Evolutionary conservation across 2,797 vertebrate species (phyloP), one percentile per base, ranked within the genome.

Genomic region (Oceanodroma leucorhoa): DNA sequence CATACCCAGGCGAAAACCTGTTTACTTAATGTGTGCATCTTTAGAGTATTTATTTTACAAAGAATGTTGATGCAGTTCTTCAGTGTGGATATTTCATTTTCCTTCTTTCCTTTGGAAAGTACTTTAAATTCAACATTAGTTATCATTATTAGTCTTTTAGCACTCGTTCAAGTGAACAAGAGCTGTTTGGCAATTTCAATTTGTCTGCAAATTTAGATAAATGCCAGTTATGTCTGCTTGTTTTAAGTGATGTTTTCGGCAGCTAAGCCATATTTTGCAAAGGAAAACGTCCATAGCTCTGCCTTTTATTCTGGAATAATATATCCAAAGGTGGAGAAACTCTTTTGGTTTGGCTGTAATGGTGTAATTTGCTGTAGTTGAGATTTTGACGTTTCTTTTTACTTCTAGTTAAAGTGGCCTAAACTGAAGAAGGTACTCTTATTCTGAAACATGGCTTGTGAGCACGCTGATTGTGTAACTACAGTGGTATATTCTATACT

Each of bases 1-100:
- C 0, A 0, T 16, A 60, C 8, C 7, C 21, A 17, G 38, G 6
- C 91, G 69, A 61, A 88, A 78, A 53, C 3, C 11, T 43, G 8
- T 62, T 87, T 55, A 6, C 29, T 70, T 66, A 14, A 21, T 41
- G 18, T n/a, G 5, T 46, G 17, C 15, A 11, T 87, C 41, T 55
- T 82, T 40, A 29, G 18, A 48, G 26, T n/a, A 9, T 75, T 70
- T 27, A 8, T 75, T 70, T 85, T 67, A 64, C 21, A 17, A 65
- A 57, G 43, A 43, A n/a, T 22, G 7, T 53, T 82, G 34, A 45
- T 87, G 6, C 6, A 48, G 9, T 69, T 65, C 54, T 89, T 89
- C 9, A 10, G 8, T 79, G 11, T 32, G 43, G 34, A 6, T 79
- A 58, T 79, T 95, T 91, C 0, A 21, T 64, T 70, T 65, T 84